A percentile compares a stretch with the other conserved stretches of the same genome.
Conservation (phyloP, 1,140 invertebrate genomes). For the Drosophila albomicans region DNA sequence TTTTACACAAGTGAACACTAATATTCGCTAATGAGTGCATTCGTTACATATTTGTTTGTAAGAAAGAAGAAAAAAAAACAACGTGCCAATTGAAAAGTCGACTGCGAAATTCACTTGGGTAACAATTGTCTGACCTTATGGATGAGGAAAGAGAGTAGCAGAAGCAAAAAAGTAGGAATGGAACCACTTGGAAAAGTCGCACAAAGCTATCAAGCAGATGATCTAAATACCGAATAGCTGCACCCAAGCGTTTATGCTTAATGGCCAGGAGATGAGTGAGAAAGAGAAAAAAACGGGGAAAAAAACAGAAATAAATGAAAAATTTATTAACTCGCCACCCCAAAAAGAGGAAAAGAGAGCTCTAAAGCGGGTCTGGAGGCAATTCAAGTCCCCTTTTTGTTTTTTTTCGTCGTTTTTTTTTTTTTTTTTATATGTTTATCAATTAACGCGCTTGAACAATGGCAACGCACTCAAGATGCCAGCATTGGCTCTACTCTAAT, state of each 20-base stretch:
- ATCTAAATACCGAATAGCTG: slow-evolving; percentile 42
- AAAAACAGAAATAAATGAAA: slow-evolving; percentile 38
- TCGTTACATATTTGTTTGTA: background rate
- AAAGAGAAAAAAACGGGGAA: background rate
- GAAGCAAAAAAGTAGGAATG: slow-evolving; percentile 2
- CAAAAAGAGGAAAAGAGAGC: too few relatives aligned
- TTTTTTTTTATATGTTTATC: slow-evolving; percentile 62
- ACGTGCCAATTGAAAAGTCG: slow-evolving; percentile 31
- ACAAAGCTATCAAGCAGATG: slow-evolving; percentile 34
- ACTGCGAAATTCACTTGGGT: slow-evolving; percentile 6
- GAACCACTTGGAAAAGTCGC: slow-evolving; percentile 24
- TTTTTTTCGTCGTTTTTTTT: slow-evolving; percentile 25
- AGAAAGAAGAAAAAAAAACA: slow-evolving; percentile 4
- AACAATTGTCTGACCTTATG: slow-evolving; percentile 4
- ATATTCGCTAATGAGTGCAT: slow-evolving; percentile 57
- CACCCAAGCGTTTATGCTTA: slow-evolving; percentile 39
- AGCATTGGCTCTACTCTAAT: slow-evolving; percentile 45
- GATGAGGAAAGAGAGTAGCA: background rate
- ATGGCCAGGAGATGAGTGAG: slow-evolving; percentile 26
- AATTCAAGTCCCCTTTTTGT: slow-evolving; percentile 16
- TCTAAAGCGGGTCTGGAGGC: background rate
- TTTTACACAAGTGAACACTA: slow-evolving; percentile 20
- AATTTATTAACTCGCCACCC: slow-evolving; percentile 31
- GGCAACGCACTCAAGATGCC: slow-evolving; percentile 63
- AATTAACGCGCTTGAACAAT: slow-evolving; percentile 74